Evolutionary conservation across 1,140 invertebrate genomes (phyloP), one percentile per base, ranked within the genome.

Genomic region (Venturia canescens): DNA sequence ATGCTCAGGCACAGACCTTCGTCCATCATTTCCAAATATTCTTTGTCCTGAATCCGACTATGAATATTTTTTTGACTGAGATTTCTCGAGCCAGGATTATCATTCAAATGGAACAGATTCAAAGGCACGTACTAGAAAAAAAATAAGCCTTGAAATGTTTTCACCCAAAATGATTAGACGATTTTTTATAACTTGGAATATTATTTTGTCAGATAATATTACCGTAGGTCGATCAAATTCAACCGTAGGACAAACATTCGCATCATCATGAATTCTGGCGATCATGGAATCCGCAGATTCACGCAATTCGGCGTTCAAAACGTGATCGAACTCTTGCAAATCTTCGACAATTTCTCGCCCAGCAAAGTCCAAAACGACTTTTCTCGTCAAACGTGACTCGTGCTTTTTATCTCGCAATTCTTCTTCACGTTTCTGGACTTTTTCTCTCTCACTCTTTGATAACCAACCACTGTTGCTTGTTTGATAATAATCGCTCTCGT

Each of bases 401-500:
- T 97, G 94, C 85, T 96, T 95, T 83, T 93, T 92, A 0, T 94
- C 94, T 48, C 94, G 92, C 67, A 95, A 90, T 80, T 96, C 93
- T 80, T 95, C 94, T 88, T 97, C 95, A 23, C 95, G 94, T 84
- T 95, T 94, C 79, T 95, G 92, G 63, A 96, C 91, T 78, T 94
- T 93, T 50, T 95, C 93, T 83, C 95, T 93, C 87, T 98, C 95
- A 15, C 93, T 90, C 16, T 95, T 92, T 63, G 93, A 95, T 4
- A 98, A 89, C 98, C 98, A 99, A 26, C 95, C 95, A 38, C 77
- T 81, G 81, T 95, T 96, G 88, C 95, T 95, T 7, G 95, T 92
- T 82, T 95, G 94, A 92, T 97, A 99, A 90, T 99, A 99, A 91
- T 99, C 98, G 82, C 95, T 95, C 88, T 99, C 97, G 90, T 99